phyloP scores from a whole-genome alignment of 1,140 invertebrate species.

The Helicoverpa armigera region DNA sequence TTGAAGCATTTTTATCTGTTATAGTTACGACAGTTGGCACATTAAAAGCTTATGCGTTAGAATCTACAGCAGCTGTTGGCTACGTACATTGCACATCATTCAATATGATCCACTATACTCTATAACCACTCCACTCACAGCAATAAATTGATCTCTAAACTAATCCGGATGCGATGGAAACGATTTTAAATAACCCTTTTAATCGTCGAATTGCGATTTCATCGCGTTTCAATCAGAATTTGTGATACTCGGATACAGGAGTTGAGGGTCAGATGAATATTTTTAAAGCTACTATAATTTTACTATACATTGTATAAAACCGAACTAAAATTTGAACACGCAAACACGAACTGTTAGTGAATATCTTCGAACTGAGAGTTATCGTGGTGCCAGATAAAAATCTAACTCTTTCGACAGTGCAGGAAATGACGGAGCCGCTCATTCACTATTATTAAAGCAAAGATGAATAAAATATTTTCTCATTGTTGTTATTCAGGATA shows the following conservation, averaged over 20 bases:
- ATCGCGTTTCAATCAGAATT: conserved; percentile 1
- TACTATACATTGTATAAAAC: too few relatives aligned
- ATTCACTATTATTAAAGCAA: conserved; percentile 9
- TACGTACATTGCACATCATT: too few relatives aligned
- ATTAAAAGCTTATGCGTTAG: too few relatives aligned
- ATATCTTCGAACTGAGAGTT: too few relatives aligned
- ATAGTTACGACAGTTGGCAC: too few relatives aligned
- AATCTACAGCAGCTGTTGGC: too few relatives aligned
- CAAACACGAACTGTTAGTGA: too few relatives aligned
- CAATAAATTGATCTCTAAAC: not conserved
- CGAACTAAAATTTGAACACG: too few relatives aligned
- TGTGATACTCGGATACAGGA: not conserved
- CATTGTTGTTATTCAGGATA: not conserved
- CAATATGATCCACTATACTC: not conserved
- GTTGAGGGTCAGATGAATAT: too few relatives aligned
- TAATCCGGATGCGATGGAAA: conserved; percentile 2
- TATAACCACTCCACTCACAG: not conserved
- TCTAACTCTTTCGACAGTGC: conserved; percentile 9
- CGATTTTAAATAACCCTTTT: conserved; percentile 3
- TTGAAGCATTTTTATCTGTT: too few relatives aligned
- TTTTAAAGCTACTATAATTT: too few relatives aligned
- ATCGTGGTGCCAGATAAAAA: not conserved
- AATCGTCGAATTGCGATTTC: conserved; percentile 2
- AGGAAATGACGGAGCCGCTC: conserved; percentile 22
- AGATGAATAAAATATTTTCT: conserved; percentile 18